phyloP scores from a whole-genome alignment of 2,797 vertebrate genomes.

The Platalea minor region DNA sequence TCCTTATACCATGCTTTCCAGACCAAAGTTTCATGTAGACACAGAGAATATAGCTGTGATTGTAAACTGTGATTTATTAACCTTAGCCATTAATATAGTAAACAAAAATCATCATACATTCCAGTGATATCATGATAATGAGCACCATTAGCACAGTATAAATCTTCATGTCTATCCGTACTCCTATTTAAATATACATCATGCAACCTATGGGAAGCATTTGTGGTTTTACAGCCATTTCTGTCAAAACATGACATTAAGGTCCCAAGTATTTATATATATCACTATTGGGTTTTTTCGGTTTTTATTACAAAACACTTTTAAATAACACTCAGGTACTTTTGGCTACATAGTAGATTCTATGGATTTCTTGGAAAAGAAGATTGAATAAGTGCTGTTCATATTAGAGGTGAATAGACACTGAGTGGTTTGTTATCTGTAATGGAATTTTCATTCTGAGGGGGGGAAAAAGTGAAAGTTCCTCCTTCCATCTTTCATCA shows the following conservation, averaged over 20 bases:
- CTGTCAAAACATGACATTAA: neutral
- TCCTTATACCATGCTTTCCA: neutral
- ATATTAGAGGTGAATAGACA: neutral
- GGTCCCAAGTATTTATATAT: neutral
- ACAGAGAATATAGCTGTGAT: neutral
- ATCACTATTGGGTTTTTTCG: neutral
- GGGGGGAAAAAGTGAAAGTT: rapidly evolving
- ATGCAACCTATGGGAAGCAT: neutral
- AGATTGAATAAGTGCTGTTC: neutral
- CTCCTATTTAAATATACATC: neutral
- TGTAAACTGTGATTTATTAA: neutral
- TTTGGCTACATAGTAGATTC: neutral
- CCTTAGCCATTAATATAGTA: neutral
- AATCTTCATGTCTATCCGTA: neutral
- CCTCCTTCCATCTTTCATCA: neutral
- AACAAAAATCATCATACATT: neutral
- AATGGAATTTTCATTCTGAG: neutral
- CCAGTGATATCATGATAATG: neutral
- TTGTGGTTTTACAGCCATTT: neutral
- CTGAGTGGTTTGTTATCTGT: neutral
- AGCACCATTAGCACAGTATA: neutral
- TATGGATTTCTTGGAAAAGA: neutral
- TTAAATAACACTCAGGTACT: neutral
- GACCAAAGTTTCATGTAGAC: neutral
- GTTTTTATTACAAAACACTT: neutral